Conservation (phyloP, 2,797 vertebrate genomes). For the Florisuga fusca region DNA sequence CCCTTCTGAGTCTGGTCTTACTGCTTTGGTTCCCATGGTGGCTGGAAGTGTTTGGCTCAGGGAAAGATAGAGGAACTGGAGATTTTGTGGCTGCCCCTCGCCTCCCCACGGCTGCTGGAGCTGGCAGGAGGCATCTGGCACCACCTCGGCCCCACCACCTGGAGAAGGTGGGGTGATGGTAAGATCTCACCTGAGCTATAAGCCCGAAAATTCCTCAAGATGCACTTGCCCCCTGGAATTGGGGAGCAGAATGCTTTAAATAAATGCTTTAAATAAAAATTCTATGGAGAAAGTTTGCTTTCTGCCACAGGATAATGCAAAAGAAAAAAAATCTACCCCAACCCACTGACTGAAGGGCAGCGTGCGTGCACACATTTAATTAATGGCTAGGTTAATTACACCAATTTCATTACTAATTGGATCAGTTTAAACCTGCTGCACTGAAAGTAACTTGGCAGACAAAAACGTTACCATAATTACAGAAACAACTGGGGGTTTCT, state of each 20-base stretch:
- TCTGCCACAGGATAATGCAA: background rate
- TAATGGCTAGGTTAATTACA: constrained; percentile 21
- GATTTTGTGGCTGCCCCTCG: background rate
- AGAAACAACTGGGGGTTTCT: constrained; percentile 15
- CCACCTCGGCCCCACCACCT: background rate
- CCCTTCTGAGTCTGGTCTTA: background rate
- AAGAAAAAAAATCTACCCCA: background rate
- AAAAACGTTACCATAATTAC: background rate
- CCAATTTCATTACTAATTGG: constrained; percentile 41
- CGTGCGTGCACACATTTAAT: background rate
- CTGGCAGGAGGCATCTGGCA: background rate
- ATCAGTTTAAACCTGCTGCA: constrained; percentile 50
- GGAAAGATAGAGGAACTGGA: background rate
- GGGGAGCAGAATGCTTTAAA: background rate
- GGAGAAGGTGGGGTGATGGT: background rate
- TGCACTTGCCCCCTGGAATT: background rate
- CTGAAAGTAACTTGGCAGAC: constrained; percentile 31
- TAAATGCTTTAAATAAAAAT: background rate
- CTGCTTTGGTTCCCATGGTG: fast-evolving
- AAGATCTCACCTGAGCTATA: background rate
- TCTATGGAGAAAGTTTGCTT: background rate
- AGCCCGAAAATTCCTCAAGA: fast-evolving
- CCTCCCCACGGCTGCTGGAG: background rate
- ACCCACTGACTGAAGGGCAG: background rate
- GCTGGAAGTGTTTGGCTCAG: background rate